Conservation (phyloP, 2,888 invertebrate species). For the Willowsia nigromaculata region DNA sequence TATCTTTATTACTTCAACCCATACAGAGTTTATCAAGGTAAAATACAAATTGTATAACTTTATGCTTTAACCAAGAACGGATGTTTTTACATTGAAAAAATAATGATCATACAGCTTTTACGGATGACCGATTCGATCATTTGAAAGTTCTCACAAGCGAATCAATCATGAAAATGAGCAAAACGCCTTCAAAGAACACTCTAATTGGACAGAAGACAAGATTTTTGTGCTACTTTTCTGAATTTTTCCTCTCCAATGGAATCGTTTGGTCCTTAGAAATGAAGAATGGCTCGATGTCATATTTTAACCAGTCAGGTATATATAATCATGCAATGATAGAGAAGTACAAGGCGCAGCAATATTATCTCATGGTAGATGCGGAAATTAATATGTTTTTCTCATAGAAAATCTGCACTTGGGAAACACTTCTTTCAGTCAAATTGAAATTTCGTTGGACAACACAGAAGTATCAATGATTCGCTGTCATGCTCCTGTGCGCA, state of each 20-base stretch:
- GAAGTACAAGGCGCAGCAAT: no score
- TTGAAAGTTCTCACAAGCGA: constrained; percentile 71
- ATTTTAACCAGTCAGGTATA: constrained; percentile 63
- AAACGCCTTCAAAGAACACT: constrained; percentile 73
- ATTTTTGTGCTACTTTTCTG: constrained; percentile 74
- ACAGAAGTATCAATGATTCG: constrained; percentile 66
- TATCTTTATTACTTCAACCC: constrained; percentile 74
- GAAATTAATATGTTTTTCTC: neutral
- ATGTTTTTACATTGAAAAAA: no score
- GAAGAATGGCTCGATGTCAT: constrained; percentile 69
- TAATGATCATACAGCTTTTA: constrained; percentile 71
- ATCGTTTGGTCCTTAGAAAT: constrained; percentile 71
- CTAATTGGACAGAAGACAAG: constrained; percentile 71
- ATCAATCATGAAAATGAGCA: constrained; percentile 75
- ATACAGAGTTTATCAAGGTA: constrained; percentile 74
- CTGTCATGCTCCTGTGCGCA: constrained; percentile 71
- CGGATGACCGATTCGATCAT: constrained; percentile 71
- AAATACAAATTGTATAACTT: neutral
- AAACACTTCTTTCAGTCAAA: constrained; percentile 72
- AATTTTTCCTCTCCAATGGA: constrained; percentile 72
- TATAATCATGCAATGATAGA: no score
- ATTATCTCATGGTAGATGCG: neutral
- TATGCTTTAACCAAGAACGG: no score
- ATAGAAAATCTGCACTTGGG: constrained; percentile 51
- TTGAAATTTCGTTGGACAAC: constrained; percentile 70